Percentiles rank a stretch among this genome's conserved stretches.
Evolutionary conservation across 2,888 invertebrate species (phyloP).

Genomic region (Drosophila quinaria): DNA sequence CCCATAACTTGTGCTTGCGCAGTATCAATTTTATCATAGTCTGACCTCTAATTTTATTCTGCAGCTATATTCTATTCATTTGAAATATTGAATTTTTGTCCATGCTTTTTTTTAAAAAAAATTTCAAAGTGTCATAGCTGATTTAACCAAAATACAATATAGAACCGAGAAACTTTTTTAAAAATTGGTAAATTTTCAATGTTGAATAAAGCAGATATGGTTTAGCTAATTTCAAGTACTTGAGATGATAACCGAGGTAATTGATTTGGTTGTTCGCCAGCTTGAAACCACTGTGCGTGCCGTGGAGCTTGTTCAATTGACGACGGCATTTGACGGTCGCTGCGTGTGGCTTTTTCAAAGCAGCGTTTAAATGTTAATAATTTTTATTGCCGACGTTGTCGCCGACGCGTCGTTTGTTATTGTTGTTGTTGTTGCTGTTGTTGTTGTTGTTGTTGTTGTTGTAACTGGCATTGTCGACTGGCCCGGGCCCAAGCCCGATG

Average conservation of each 20-base stretch:
- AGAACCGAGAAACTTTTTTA: too few species aligned
- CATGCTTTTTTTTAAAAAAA: too few species aligned
- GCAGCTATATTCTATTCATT: too few species aligned
- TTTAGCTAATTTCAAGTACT: too few species aligned
- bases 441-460: constrained; percentile 18
- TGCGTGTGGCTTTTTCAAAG: constrained; percentile 71
- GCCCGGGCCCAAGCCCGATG: constrained; percentile 54
- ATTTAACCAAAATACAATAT: too few species aligned
- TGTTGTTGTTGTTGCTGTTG: constrained; percentile 41
- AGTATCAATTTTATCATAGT: too few species aligned
- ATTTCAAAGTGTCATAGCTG: too few species aligned
- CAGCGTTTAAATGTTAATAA: constrained; percentile 82
- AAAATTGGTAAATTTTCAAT: too few species aligned
- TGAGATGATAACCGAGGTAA: not conserved
- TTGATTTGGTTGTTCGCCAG: not conserved
- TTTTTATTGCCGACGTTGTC: constrained; percentile 73
- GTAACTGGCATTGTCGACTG: constrained; percentile 33
- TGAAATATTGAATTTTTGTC: too few species aligned
- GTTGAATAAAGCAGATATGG: too few species aligned
- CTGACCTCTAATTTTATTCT: too few species aligned
- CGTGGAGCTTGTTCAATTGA: constrained; percentile 49
- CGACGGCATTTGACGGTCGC: constrained; percentile 45
- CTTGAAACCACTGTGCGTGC: constrained; percentile 47
- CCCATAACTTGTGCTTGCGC: too few species aligned
- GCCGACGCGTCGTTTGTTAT: constrained; percentile 45